Evolutionary conservation across 1,140 invertebrate species (phyloP), one percentile per base, ranked within the genome.

Genomic region (Drosophila santomea): DNA sequence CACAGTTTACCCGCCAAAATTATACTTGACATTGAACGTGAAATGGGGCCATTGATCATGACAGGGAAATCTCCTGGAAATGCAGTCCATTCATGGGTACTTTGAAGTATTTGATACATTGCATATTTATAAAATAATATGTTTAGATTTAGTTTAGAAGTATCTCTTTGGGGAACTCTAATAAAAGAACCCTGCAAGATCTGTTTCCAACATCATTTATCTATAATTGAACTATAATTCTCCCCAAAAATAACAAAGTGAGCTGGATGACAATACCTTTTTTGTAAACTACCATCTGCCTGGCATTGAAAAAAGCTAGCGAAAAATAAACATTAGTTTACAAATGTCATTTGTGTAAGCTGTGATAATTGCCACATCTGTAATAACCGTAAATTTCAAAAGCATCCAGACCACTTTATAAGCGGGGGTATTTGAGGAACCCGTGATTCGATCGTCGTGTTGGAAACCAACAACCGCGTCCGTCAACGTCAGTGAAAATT

Each of bases 401-500:
- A 17, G 50, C 66, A 25, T 36, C 56, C 39, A 44, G 17, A 12
- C 44, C 8, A 11, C 25, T 23, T 39, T 23, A 15, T 10, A 20
- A 8, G 32, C 17, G 35, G 36, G 57, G 45, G 64, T 14, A 47
- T 2, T 25, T n/a, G 32, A 32, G 35, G 44, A 41, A 56, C 36
- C 43, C 51, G 41, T 51, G 20, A 61, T 80, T 67, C 59, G 38
- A 44, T n/a, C 14, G 50, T 35, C 62, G 51, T 71, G 35, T 66
- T 74, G 68, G 68, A 80, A 74, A 78, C 25, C 73, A 80, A 23
- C 66, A 62, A 83, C 66, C 84, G 83, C 77, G 79, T 88, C 84
- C 84, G 83, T 41, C 56, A 80, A 84, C 80, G 84, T 89, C 84
- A 88, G 80, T 77, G 76, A 78, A 72, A 89, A 80, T 84, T 80